These are phyloP conservation scores for Monochamus saltuarius DNA, from an alignment of 1,140 invertebrate genomes.

Conservation along the genomic window DNA sequence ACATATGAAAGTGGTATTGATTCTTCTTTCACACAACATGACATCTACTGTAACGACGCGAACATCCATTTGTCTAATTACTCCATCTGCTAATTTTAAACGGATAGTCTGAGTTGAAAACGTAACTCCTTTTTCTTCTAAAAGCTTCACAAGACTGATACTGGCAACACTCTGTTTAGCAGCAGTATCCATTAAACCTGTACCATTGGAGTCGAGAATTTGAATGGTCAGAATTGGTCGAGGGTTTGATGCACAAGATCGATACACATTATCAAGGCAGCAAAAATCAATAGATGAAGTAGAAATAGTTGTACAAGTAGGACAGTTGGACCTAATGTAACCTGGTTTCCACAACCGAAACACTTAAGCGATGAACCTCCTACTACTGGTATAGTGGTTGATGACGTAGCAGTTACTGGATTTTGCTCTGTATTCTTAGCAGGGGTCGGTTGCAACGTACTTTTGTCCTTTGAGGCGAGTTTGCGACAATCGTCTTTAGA, in stretches of 20 bases:
- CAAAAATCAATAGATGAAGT: neutral
- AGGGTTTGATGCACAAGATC: neutral
- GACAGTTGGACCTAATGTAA: constrained; percentile 13
- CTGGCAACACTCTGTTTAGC: neutral
- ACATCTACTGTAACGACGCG: too few species aligned
- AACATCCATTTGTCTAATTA: neutral
- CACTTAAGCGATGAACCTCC: too few species aligned
- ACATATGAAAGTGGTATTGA: neutral
- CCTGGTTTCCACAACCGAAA: constrained; percentile 1
- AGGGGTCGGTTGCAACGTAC: too few species aligned
- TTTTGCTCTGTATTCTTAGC: neutral
- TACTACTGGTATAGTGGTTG: too few species aligned
- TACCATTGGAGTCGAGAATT: neutral
- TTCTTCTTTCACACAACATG: neutral
- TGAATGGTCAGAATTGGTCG: neutral
- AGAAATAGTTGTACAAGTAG: constrained; percentile 1
- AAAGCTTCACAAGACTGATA: neutral
- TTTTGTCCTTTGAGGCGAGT: neutral
- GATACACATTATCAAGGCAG: neutral
- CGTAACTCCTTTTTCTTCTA: neutral
- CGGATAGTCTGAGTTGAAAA: neutral
- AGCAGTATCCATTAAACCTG: constrained; percentile 3
- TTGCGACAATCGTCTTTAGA: neutral
- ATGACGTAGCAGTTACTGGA: too few species aligned
- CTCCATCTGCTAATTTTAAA: constrained; percentile 10